Evolutionary conservation across 2,888 invertebrate genomes (phyloP).

Genomic region (Leptogaster cylindrica): DNA sequence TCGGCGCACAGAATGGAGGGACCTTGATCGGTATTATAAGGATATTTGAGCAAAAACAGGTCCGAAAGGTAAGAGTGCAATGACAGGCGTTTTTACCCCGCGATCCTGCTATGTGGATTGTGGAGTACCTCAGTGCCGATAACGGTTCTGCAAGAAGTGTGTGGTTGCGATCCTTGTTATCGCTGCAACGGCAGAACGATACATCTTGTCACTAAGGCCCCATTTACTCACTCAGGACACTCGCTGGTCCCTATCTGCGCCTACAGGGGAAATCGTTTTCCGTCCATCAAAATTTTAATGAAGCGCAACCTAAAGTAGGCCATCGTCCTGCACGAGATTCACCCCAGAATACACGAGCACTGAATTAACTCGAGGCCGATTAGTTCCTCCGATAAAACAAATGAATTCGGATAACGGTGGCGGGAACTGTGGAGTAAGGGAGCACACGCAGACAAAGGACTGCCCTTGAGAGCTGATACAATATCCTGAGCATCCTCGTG

Average conservation of each 20-base stretch:
- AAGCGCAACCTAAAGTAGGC: conserved; percentile 25
- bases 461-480: conserved; percentile 15
- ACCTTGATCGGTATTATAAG: too few relatives aligned
- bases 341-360: background rate
- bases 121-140: too few relatives aligned
- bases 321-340: background rate
- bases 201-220: background rate
- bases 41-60: background rate
- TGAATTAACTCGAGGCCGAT: background rate
- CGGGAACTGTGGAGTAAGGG: background rate
- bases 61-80: conserved; percentile 21
- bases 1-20: background rate
- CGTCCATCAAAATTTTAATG: conserved; percentile 33
- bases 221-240: background rate
- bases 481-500: conserved; percentile 1
- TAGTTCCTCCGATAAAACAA: conserved; percentile 22
- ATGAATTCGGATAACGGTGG: background rate
- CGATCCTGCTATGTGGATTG: too few relatives aligned
- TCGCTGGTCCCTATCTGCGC: conserved; percentile 7
- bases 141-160: conserved; percentile 18
- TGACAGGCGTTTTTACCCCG: conserved; percentile 26
- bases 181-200: background rate
- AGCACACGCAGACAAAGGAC: background rate
- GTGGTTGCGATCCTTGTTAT: background rate
- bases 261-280: conserved; percentile 20